Evolutionary conservation across 2,797 vertebrate species (phyloP).

Genomic region (Tapirus indicus): DNA sequence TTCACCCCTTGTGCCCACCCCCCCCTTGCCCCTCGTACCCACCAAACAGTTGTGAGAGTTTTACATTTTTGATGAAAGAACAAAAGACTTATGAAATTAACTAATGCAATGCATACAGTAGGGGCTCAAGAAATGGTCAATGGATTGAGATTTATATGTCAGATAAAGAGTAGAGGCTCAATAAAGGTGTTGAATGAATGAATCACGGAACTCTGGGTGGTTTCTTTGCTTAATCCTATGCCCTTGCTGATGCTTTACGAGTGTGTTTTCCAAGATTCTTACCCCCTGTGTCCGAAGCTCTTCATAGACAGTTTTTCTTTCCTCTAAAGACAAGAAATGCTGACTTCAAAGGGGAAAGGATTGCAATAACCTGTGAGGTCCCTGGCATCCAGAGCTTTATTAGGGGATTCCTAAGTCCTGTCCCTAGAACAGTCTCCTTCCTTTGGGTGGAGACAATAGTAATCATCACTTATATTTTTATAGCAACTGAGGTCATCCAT

Average conservation of each 20-base stretch:
- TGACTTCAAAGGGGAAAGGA: not conserved
- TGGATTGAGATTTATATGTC: not conserved
- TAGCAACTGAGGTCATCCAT: not conserved
- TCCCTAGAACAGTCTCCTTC: not conserved
- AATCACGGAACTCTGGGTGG: not conserved
- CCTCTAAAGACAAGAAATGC: conserved; percentile 4
- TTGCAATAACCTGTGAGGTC: not conserved
- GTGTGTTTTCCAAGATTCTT: not conserved
- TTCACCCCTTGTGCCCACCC: too few relatives aligned
- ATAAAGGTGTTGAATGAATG: conserved; percentile 34
- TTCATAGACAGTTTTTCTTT: not conserved
- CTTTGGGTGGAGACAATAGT: not conserved
- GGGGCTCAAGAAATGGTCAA: not conserved
- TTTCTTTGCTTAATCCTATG: not conserved
- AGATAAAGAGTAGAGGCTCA: not conserved
- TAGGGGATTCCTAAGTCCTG: not conserved
- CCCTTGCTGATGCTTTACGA: not conserved
- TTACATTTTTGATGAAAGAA: conserved; percentile 28
- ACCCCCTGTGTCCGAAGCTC: not conserved
- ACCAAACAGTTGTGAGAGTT: too few relatives aligned
- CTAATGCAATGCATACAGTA: not conserved
- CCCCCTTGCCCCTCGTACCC: too few relatives aligned
- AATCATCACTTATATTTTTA: conserved; percentile 1
- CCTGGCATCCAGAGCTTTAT: not conserved
- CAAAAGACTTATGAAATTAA: not conserved